Evolutionary conservation across 2,888 invertebrate genomes (phyloP), one percentile per base, ranked within the genome.

Genomic region (Cremastobaeus sp.): DNA sequence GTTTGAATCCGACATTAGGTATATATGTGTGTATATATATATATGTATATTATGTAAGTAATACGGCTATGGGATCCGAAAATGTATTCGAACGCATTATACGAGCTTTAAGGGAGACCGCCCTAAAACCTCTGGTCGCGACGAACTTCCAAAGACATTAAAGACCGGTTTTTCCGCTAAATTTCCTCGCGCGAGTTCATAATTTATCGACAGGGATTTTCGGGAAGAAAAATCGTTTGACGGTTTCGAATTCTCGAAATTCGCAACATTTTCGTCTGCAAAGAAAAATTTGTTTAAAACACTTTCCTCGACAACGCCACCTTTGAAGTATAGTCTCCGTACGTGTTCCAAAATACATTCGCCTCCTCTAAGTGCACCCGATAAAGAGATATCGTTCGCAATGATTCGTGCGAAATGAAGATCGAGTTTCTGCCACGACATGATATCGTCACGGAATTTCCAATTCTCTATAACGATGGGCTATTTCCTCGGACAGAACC

Each of bases 61-160:
- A 59, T 52, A 52, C 57, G 25, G 15, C 66, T 66, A 65, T 17
- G 43, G 54, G 54, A 54, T 54, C 45, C 65, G 65, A 65, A 55
- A 66, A 66, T 55, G 65, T 48, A 55, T 66, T 66, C 65, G 15
- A 66, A 65, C 65, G 48, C 55, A 66, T 66, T 57, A 57, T 48
- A 47, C 65, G 54, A 47, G 55, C 65, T 65, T 65, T 37, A 32
- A 54, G 52, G 15, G 20, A 52, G 37, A 37, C 37, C 37, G 50
- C 35, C 34, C 28, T 14, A n/a, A 50, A 50, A 6, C 43, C 30
- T 30, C 30, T 28, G 9, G 15, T 47, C 4, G 34, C 28, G 39
- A 20, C 28, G 12, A 57, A 48, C 60, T 50, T 60, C 41, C 48
- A n/a, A 48, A 48, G 6, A 9, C 59, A 59, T 60, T 60, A 47